Conservation (phyloP, 2,113 vertebrate species). For the Microcebus griseorufus region DNA sequence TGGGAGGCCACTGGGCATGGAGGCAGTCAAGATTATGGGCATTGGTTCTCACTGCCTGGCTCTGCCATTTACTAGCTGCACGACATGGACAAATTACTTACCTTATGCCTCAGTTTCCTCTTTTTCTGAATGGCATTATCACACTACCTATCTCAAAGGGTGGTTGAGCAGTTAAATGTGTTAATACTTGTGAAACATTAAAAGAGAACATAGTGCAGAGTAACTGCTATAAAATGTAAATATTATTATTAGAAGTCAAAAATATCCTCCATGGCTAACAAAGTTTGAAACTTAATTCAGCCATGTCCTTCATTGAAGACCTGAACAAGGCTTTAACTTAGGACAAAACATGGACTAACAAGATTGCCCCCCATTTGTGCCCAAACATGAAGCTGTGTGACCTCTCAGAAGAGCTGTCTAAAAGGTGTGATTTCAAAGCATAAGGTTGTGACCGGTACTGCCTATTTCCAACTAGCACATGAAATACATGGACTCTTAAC, state of each 20-base stretch:
- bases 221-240: neutral
- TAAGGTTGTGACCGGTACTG: neutral
- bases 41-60: neutral
- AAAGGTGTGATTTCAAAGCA: neutral
- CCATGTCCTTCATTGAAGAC: neutral
- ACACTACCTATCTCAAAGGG: neutral
- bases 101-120: neutral
- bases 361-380: neutral
- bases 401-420: neutral
- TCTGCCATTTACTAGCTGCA: too few relatives aligned
- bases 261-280: neutral
- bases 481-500: neutral
- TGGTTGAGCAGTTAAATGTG: neutral
- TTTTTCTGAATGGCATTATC: neutral
- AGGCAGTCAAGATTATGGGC: neutral
- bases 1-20: neutral
- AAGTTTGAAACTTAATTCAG: neutral
- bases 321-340: neutral
- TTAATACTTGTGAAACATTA: neutral
- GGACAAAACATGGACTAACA: neutral
- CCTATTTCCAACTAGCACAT: neutral
- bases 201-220: neutral
- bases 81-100: fast-evolving
- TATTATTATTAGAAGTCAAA: neutral
- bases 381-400: neutral